Base-by-base conservation (phyloP, 2,888 invertebrate genomes). In the Microchrysa polita region DNA sequence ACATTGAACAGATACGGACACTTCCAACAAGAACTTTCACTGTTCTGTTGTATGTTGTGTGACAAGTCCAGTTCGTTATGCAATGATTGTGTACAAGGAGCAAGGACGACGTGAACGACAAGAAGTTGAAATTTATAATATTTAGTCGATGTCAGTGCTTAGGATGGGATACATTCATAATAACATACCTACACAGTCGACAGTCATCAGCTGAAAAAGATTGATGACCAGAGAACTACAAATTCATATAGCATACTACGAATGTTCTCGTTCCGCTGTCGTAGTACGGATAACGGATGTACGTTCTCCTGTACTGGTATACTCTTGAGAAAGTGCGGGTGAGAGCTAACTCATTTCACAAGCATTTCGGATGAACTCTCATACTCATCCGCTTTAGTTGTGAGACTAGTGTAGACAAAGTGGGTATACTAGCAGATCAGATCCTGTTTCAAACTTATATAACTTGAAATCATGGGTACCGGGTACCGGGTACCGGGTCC, bases 381-480 rank as follows among this genome's bases (percentile, higher is more conserved):
- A 34, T 7, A 34, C 27, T 34, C 27, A 7, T 34, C 27, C 7
- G 27, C 4, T 34, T 7, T 2, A 34, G 7, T 7, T 34, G 27
- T 34, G 27, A 7, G 27, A 34, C 2, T 34, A 34, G 27, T 34
- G 27, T 2, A 34, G 27, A 34, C 27, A 34, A 34, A 34, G 27
- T 7, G 7, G 27, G n/a, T n/a, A n/a, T 34, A 20, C 5, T 55
- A 55, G 55, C 20, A 55, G 55, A 55, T 55, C 20, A 55, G 55
- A 55, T 55, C 55, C 55, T 55, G 55, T 55, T 55, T 55, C 18
- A 20, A 55, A 55, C 55, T 55, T 55, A 55, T 55, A 5, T 20
- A 20, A 55, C 55, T 16, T 18, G 5, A 55, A 52, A 52, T 16
- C 16, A 52, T 52, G 27, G 27, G 27, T 7, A 2, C 27, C 27